phyloP scores from a whole-genome alignment of 30 jellyfish, hydroid and myxozoan genomes.

The Morbakka virulenta region DNA sequence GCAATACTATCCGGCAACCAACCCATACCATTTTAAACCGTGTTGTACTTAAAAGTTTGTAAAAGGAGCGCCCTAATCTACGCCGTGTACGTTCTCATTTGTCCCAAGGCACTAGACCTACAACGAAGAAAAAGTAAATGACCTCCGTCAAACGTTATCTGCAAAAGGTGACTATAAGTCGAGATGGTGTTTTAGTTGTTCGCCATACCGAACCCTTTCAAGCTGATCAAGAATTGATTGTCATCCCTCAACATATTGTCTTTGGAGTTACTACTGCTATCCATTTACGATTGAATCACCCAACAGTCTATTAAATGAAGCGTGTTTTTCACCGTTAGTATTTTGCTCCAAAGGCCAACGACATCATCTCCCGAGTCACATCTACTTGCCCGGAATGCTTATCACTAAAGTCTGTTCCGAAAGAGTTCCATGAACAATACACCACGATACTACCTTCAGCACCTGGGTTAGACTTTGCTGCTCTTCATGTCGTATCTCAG shows the following conservation, averaged over 20 bases:
- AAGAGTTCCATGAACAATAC: background rate
- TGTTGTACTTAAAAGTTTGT: background rate
- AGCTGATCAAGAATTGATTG: background rate
- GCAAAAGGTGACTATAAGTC: no score
- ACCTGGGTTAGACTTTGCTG: background rate
- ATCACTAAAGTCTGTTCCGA: background rate
- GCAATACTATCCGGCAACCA: background rate
- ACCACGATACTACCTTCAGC: background rate
- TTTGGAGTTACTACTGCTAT: background rate
- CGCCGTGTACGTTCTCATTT: background rate
- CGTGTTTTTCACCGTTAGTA: background rate
- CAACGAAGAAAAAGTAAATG: background rate
- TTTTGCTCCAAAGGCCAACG: background rate
- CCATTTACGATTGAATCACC: background rate
- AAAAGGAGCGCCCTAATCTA: background rate
- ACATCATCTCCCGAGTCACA: background rate
- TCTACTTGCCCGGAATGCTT: background rate
- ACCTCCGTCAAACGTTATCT: background rate
- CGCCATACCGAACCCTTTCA: slow-evolving; percentile 7
- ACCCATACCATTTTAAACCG: background rate
- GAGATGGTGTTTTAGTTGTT: background rate
- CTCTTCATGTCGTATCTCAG: no score
- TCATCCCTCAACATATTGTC: background rate
- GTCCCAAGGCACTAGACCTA: slow-evolving; percentile 1
- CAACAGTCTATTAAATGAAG: no score